A percentile compares a stretch with the other conserved stretches of the same genome.
Evolutionary conservation across 2,888 invertebrate species (phyloP).

Genomic region (Masnerella sp.): DNA sequence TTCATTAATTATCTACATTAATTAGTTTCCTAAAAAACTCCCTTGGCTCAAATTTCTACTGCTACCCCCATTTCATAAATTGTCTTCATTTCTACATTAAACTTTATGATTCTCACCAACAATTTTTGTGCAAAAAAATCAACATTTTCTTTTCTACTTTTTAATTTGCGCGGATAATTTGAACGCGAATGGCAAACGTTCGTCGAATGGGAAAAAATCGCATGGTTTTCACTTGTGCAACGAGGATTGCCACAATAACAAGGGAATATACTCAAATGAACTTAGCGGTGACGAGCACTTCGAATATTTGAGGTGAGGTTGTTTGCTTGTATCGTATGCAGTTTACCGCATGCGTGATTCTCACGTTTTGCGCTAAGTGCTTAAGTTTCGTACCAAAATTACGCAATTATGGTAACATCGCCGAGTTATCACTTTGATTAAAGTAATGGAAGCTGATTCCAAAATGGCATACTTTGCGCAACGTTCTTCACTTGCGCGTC

Average conservation of each 20-base stretch:
- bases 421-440: conserved; percentile 58
- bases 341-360: conserved; percentile 59
- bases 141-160: background rate
- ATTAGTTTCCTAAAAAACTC: too few species aligned
- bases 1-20: too few species aligned
- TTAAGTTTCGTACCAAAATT: conserved; percentile 56
- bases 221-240: conserved; percentile 52
- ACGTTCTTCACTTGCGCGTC: conserved; percentile 28
- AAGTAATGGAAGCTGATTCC: conserved; percentile 57
- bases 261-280: conserved; percentile 49
- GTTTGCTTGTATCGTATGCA: conserved; percentile 53
- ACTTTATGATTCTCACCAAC: too few species aligned
- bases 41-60: too few species aligned
- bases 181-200: conserved; percentile 9
- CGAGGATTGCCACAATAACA: conserved; percentile 49
- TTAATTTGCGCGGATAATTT: conserved; percentile 13
- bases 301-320: conserved; percentile 55
- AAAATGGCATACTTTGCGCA: conserved; percentile 51
- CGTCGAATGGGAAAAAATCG: conserved; percentile 20
- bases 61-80: too few species aligned
- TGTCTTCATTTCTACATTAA: too few species aligned
- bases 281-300: conserved; percentile 53
- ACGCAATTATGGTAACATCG: conserved; percentile 57
- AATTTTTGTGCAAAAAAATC: background rate
- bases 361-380: conserved; percentile 52